Percentiles rank a stretch among this genome's conserved stretches.
Conservation (phyloP, 2,797 vertebrate species). For the Sarcophilus harrisii region DNA sequence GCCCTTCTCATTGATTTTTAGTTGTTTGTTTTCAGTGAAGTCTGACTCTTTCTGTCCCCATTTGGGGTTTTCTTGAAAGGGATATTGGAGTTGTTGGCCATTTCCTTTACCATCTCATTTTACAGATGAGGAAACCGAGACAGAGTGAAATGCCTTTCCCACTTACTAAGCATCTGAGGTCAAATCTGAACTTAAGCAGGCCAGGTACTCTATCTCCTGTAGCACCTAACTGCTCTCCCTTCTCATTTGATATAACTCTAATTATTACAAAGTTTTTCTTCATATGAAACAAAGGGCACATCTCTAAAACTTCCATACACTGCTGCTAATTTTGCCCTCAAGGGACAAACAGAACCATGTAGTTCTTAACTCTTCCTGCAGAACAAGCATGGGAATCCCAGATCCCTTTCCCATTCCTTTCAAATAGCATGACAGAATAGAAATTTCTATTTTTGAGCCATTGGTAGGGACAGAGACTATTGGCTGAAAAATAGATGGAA, state of each 20-base stretch:
- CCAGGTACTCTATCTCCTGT: not conserved
- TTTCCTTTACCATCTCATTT: not conserved
- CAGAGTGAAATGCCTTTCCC: not conserved
- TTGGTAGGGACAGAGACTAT: not conserved
- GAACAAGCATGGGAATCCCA: not conserved
- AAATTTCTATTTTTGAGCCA: not conserved
- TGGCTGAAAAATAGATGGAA: not conserved
- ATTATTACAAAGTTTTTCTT: not conserved
- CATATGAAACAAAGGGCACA: not conserved
- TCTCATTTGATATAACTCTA: not conserved
- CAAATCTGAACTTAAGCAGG: not conserved
- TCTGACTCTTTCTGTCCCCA: not conserved
- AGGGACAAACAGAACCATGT: not conserved
- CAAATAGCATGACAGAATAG: not conserved
- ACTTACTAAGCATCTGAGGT: not conserved
- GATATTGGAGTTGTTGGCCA: not conserved
- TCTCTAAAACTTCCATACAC: not conserved
- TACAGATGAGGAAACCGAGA: conserved; percentile 1
- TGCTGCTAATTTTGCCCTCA: not conserved
- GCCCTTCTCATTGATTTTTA: not conserved
- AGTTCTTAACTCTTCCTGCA: not conserved
- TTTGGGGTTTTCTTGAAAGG: not conserved
- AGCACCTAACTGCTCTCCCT: not conserved
- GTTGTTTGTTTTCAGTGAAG: not conserved
- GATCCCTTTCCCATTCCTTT: not conserved